Percentiles rank a stretch among this genome's conserved stretches.
phyloP scores from a whole-genome alignment of 2,113 vertebrate genomes.

The Aleadryas rufinucha region DNA sequence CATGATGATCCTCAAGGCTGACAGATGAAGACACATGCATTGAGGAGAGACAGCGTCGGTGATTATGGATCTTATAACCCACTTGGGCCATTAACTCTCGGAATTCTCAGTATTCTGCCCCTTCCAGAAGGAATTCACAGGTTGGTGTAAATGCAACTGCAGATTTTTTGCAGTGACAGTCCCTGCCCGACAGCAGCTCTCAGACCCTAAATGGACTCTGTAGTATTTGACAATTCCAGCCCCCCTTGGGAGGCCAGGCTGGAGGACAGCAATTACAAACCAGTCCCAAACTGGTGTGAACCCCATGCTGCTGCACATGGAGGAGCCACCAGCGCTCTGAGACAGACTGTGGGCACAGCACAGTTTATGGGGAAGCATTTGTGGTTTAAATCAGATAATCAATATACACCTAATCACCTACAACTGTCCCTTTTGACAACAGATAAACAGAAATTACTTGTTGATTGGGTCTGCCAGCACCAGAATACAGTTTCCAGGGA shows the following conservation, averaged over 20 bases:
- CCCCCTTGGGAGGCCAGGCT: background rate
- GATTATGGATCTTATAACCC: background rate
- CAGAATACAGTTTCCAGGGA: background rate
- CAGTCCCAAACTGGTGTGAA: rapidly evolving
- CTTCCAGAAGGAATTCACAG: background rate
- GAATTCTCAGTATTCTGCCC: background rate
- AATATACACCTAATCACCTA: background rate
- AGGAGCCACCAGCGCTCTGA: background rate
- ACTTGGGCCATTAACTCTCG: background rate
- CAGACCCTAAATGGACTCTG: background rate
- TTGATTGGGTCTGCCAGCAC: background rate
- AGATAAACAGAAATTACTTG: conserved; percentile 10
- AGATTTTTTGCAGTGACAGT: background rate
- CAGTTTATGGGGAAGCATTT: background rate
- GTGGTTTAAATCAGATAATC: conserved; percentile 7
- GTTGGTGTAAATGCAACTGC: background rate
- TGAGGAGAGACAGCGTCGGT: background rate
- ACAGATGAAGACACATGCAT: background rate
- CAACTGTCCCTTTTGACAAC: conserved; percentile 23
- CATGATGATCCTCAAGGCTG: background rate
- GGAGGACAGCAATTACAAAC: background rate
- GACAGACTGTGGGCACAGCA: background rate
- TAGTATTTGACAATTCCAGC: background rate
- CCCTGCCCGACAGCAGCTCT: background rate
- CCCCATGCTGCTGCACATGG: rapidly evolving